Evolutionary conservation across 2,113 vertebrate species (phyloP), one percentile per base, ranked within the genome.

Genomic region (Seriola quinqueradiata): DNA sequence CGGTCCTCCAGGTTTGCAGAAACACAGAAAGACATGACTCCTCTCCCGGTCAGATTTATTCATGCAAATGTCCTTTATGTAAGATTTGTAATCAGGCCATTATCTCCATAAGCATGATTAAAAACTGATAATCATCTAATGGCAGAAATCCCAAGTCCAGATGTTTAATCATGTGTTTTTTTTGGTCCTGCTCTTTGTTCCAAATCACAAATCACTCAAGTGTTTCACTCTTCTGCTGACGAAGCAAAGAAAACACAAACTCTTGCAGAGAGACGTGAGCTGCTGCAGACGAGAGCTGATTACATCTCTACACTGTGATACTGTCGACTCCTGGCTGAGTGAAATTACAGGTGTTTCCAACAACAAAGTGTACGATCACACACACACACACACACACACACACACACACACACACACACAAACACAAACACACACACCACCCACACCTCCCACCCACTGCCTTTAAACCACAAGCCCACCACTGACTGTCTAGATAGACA

Each of bases 301-400:
- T 84, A 52, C 34, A 75, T 79, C 83, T 81, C 7, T 12, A 11
- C 19, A n/a, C 40, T 42, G 55, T 28, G 25, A 79, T 68, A 71
- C 46, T 61, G 65, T 40, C 66, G 69, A 83, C 46, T 60, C 64
- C 44, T 60, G 25, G 61, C 42, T 64, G 46, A 23, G 63, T 77
- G 74, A 67, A 77, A 68, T 60, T 81, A 83, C 81, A 92, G 83
- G 81, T 88, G 81, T 73, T 82, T 82, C 54, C 48, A 59, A 40
- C 78, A 73, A 57, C 86, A 79, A 70, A 79, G 71, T 32, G 32
- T 36, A 14, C 4, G 46, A 77, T 52, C 55, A 38, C 46, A 23
- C 23, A 70, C 58, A 19, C 55, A 14, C 12, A 58, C 36, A 54
- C 69, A 64, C 42, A 28, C 54, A 70, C 40, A 42, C 40, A 42